phyloP scores from a whole-genome alignment of 2,113 vertebrate genomes.

The Bombycilla garrulus region DNA sequence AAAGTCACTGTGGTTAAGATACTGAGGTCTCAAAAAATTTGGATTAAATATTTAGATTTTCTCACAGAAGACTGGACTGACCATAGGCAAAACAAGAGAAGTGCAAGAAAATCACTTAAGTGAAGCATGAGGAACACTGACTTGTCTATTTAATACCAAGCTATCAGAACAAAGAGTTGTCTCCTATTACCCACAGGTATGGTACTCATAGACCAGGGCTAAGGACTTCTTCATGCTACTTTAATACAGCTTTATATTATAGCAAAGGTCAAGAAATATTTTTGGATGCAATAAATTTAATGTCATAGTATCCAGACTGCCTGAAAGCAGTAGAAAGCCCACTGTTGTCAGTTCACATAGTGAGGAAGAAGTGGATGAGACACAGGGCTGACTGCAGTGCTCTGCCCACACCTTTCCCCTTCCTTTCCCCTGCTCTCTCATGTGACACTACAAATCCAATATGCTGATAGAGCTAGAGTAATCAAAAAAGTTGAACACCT shows the following conservation, averaged over 20 bases:
- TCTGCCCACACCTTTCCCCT: neutral
- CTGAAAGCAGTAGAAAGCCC: neutral
- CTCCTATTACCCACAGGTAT: neutral
- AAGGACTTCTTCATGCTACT: neutral
- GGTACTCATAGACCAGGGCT: neutral
- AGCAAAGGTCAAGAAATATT: neutral
- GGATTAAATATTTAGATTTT: neutral
- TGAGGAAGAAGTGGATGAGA: neutral
- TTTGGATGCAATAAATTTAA: neutral
- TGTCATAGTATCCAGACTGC: neutral
- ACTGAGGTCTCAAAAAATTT: neutral
- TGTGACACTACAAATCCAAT: constrained; percentile 38
- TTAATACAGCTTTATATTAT: neutral
- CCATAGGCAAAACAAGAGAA: neutral
- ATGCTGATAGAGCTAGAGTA: constrained; percentile 56
- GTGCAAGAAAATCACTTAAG: neutral
- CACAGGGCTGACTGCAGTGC: neutral
- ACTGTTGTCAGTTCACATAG: neutral
- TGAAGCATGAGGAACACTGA: neutral
- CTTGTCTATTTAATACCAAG: neutral
- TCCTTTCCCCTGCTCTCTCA: neutral
- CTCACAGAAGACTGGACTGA: neutral
- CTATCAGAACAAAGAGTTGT: neutral
- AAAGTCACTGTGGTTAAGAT: neutral
- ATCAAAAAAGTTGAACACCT: constrained; percentile 68